A percentile compares a stretch with the other conserved stretches of the same genome.
These are phyloP conservation scores for Numenius phaeopus DNA, from an alignment of 2,797 vertebrate genomes.

Conservation along the genomic window DNA sequence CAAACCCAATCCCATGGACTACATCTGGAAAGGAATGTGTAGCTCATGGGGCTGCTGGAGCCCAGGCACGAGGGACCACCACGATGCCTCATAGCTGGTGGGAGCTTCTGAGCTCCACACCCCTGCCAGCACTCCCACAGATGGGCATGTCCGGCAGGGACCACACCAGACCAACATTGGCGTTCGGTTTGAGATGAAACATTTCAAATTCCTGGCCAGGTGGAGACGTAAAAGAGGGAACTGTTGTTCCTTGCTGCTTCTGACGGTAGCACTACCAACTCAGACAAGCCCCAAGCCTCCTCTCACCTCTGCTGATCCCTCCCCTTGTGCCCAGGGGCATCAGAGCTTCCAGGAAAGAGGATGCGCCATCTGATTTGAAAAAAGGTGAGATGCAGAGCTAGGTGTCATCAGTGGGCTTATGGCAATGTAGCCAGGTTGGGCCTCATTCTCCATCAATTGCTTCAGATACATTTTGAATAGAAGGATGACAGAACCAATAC, in stretches of 20 bases:
- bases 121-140: background rate
- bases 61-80: background rate
- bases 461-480: background rate
- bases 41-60: background rate
- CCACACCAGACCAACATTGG: background rate
- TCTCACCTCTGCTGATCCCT: background rate
- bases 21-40: background rate
- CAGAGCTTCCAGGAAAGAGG: background rate
- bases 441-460: background rate
- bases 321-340: background rate
- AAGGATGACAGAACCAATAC: background rate
- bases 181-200: accelerated
- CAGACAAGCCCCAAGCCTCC: background rate
- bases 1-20: background rate
- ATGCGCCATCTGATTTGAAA: background rate
- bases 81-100: accelerated
- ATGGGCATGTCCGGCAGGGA: background rate
- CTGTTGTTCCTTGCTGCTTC: background rate
- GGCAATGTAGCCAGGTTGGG: background rate
- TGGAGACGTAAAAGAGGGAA: background rate
- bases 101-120: background rate
- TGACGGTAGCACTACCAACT: background rate
- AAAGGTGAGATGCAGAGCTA: background rate
- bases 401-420: accelerated
- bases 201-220: background rate